These are phyloP conservation scores for Matsumyia berberina DNA, from an alignment of 2,888 invertebrate genomes.

Conservation along the genomic window DNA sequence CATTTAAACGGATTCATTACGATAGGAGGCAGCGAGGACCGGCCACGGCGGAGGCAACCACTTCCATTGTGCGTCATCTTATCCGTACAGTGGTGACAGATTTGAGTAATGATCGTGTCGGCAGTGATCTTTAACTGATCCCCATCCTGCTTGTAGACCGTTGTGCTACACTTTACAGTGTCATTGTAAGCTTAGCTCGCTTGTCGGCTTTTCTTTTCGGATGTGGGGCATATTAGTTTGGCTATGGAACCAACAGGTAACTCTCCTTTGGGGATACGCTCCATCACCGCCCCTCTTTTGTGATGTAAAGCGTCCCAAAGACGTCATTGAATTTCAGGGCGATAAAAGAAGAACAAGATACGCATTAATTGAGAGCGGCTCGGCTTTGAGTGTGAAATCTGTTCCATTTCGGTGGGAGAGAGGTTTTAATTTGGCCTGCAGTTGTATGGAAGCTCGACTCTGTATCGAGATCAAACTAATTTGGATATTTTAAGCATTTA, in stretches of 20 bases:
- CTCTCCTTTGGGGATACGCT: conserved; percentile 36
- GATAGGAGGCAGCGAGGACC: conserved; percentile 7
- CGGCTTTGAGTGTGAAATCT: conserved; percentile 56
- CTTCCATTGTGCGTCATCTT: conserved; percentile 54
- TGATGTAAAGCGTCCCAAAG: conserved; percentile 35
- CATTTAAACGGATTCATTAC: conserved; percentile 56
- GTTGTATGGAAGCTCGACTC: conserved; percentile 19
- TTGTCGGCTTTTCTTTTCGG: conserved; percentile 20
- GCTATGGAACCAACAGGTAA: conserved; percentile 15
- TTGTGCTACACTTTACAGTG: conserved; percentile 20
- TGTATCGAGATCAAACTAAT: conserved; percentile 45
- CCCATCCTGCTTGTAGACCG: not conserved
- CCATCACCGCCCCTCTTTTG: conserved; percentile 17
- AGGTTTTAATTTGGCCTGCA: conserved; percentile 25
- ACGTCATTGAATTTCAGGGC: conserved; percentile 42
- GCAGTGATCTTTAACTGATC: conserved; percentile 11
- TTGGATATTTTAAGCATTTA: conserved; percentile 41
- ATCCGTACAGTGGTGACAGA: conserved; percentile 64
- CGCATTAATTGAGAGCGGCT: conserved; percentile 49
- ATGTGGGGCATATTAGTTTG: conserved; percentile 6
- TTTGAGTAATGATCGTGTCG: conserved; percentile 59
- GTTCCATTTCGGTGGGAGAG: conserved; percentile 34
- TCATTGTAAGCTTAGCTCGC: conserved; percentile 7
- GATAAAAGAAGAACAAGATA: conserved; percentile 22
- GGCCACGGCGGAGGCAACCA: conserved; percentile 25